Evolutionary conservation across 2,113 vertebrate species (phyloP).

Genomic region (Clupea harengus): DNA sequence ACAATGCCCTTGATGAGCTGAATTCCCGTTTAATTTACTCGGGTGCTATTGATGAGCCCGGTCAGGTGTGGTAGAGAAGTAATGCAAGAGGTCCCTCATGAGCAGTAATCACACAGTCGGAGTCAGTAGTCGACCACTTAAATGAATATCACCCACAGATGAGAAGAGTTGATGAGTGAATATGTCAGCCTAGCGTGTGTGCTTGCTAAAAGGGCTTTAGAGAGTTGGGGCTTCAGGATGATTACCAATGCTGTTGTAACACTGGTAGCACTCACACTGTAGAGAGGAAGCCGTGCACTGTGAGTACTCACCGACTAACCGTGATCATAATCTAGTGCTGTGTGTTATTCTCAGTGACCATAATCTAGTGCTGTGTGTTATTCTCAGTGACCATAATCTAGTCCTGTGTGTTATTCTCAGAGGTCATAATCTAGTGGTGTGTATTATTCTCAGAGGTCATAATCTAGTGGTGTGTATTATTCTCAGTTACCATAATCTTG

Average conservation of each 20-base stretch:
- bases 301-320: neutral
- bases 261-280: neutral
- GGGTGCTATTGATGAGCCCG: neutral
- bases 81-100: neutral
- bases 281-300: neutral
- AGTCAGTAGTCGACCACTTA: neutral
- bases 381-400: too few species aligned
- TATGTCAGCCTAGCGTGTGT: slow-evolving; percentile 1
- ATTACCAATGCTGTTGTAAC: neutral
- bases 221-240: neutral
- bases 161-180: neutral
- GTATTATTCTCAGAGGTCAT: too few species aligned
- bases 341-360: too few species aligned
- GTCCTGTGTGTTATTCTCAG: neutral
- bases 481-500: too few species aligned
- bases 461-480: too few species aligned
- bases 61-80: neutral
- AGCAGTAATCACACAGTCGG: neutral
- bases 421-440: too few species aligned
- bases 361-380: neutral
- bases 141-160: neutral
- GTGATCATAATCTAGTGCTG: neutral
- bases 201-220: neutral
- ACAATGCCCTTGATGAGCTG: neutral
- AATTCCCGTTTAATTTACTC: neutral